phyloP scores from a whole-genome alignment of 2,113 vertebrate genomes.

The Neotoma lepida region DNA sequence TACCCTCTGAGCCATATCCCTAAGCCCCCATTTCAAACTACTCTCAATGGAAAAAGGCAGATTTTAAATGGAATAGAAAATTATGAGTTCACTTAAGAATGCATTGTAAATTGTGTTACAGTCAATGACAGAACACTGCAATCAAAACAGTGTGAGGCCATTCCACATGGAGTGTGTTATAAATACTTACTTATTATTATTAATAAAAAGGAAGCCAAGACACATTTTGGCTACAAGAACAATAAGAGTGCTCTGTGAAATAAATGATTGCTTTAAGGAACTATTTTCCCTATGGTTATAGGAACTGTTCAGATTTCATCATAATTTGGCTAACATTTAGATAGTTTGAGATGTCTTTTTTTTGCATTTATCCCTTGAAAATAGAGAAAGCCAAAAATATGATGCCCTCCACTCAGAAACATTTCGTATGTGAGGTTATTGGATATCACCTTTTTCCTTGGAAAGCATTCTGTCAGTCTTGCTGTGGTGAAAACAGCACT shows the following conservation, averaged over 20 bases:
- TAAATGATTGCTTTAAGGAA: background rate
- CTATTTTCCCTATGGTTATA: background rate
- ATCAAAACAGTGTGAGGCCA: background rate
- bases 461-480: background rate
- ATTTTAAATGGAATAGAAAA: conserved; percentile 16
- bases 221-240: background rate
- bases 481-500: rapidly evolving
- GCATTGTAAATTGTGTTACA: conserved; percentile 15
- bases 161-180: background rate
- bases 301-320: conserved; percentile 11
- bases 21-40: background rate
- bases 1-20: background rate
- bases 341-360: background rate
- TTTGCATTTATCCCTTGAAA: conserved; percentile 20
- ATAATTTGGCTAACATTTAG: background rate
- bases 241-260: background rate
- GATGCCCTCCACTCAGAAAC: background rate
- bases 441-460: background rate
- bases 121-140: background rate
- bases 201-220: background rate
- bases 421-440: background rate
- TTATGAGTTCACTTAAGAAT: background rate
- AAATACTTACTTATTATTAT: conserved; percentile 16
- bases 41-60: background rate
- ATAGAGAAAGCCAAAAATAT: background rate